These are phyloP conservation scores for Heliconius ethilla DNA, from an alignment of 2,888 invertebrate genomes.

Conservation along the genomic window DNA sequence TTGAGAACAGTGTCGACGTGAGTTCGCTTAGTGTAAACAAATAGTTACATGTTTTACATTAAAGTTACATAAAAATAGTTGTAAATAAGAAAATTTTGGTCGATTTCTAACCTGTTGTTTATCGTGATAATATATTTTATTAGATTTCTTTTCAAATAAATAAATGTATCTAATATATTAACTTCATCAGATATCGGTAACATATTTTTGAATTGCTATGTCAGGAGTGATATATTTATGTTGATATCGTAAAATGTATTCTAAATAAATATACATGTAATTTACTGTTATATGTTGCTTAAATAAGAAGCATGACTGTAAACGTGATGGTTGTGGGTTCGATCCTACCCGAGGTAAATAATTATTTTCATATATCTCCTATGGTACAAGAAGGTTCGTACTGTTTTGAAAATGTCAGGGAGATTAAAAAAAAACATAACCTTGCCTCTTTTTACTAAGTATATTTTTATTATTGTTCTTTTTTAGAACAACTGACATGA, in stretches of 20 bases:
- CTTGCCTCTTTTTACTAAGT: too few relatives aligned
- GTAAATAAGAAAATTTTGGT: neutral
- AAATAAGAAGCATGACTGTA: neutral
- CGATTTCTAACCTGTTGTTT: constrained; percentile 10
- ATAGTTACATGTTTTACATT: constrained; percentile 11
- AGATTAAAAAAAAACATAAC: too few relatives aligned
- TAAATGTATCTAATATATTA: neutral
- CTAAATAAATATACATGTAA: neutral
- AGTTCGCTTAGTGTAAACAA: constrained; percentile 12
- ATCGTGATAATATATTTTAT: constrained; percentile 4
- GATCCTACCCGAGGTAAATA: neutral
- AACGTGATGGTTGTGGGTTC: neutral
- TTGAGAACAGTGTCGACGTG: constrained; percentile 14
- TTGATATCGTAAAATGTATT: neutral
- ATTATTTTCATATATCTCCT: neutral
- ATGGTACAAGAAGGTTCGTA: neutral
- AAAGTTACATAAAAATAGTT: constrained; percentile 18
- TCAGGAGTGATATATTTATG: neutral
- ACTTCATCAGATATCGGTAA: neutral
- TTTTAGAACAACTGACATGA: too few relatives aligned
- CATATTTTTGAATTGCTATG: constrained; percentile 7
- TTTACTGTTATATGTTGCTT: neutral
- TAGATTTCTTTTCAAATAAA: constrained; percentile 7
- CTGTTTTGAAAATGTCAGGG: neutral
- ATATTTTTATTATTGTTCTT: too few relatives aligned